A percentile compares a stretch with the other conserved stretches of the same genome.
Evolutionary conservation across 2,797 vertebrate genomes (phyloP).

Genomic region (Anisognathus igniventris): DNA sequence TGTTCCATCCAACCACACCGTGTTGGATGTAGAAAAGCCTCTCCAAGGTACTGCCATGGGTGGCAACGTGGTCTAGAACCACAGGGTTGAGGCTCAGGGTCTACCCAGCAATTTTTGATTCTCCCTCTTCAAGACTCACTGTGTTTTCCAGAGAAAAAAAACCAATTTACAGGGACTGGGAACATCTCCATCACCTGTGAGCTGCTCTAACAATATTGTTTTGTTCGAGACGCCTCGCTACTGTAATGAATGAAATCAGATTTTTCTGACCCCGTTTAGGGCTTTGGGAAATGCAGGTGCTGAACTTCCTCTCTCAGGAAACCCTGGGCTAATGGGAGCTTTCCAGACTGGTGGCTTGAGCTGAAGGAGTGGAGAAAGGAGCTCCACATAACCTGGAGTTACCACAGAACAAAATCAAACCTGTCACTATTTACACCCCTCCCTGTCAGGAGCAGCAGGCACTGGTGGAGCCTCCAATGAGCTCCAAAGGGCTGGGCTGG

Average conservation of each 20-base stretch:
- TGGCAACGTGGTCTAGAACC: rapidly evolving
- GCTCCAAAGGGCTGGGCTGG: background rate
- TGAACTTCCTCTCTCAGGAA: background rate
- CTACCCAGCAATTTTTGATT: background rate
- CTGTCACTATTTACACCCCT: background rate
- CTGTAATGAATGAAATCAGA: background rate
- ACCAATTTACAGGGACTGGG: background rate
- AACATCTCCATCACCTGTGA: background rate
- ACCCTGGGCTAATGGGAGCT: background rate
- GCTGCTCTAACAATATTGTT: background rate
- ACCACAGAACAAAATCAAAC: background rate
- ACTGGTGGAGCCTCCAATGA: background rate
- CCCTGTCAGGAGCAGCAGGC: background rate
- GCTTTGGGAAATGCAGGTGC: background rate
- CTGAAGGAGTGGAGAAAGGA: background rate
- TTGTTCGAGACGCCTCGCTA: background rate
- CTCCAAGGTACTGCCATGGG: rapidly evolving
- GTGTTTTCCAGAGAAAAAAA: background rate
- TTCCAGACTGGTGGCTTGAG: background rate
- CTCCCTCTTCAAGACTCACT: background rate
- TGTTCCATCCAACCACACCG: rapidly evolving
- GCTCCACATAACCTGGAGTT: background rate
- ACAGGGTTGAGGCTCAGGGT: rapidly evolving
- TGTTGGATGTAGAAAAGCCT: background rate
- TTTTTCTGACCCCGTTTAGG: background rate